Base-by-base conservation (phyloP, 2,888 invertebrate species). In the Epistrophella euchroma region DNA sequence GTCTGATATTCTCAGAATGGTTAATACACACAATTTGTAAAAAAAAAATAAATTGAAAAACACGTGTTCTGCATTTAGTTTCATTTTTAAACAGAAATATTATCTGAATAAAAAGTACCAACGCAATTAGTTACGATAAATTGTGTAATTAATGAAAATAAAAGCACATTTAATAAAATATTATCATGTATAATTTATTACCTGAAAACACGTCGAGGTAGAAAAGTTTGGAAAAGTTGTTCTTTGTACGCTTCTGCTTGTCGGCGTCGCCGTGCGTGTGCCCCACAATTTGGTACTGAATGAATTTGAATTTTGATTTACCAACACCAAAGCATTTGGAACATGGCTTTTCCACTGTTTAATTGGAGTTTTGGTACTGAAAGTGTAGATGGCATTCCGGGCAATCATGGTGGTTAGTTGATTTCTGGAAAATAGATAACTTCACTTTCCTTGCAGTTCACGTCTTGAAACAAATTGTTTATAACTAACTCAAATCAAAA, bases 361-460 rank as follows among this genome's bases (percentile, higher is more conserved):
- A 15, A 64, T 9, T 37, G 25, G 19, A 6, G 50, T n/a, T 86
- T 74, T 82, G 4, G 19, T 52, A 35, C 64, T 78, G 64, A 86
- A 37, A 35, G 45, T 82, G 32, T 75, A 86, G 86, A 86, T 82
- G 86, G 86, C 82, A 78, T 77, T 78, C 3, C 70, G 68, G 2
- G 74, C 45, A 32, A 50, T 50, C 86, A 86, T 86, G 28, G 56
- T 17, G 19, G 9, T 19, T 17, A 32, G 32, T 19, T 66, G 7
- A 10, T 50, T 50, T 50, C 35, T 15, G 17, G 19, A 19, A 40
- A 25, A 40, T 43, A 2, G 17, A 3, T n/a, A 28, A 43, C 25
- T 45, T 62, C 1, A 43, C n/a, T 28, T 66, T 3, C 11, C 13
- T 19, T 17, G 10, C 35, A 68, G 50, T 68, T 50, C 28, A 11